Evolutionary conservation across 2,888 invertebrate species (phyloP).

Genomic region (Nemotelus pantherinus): DNA sequence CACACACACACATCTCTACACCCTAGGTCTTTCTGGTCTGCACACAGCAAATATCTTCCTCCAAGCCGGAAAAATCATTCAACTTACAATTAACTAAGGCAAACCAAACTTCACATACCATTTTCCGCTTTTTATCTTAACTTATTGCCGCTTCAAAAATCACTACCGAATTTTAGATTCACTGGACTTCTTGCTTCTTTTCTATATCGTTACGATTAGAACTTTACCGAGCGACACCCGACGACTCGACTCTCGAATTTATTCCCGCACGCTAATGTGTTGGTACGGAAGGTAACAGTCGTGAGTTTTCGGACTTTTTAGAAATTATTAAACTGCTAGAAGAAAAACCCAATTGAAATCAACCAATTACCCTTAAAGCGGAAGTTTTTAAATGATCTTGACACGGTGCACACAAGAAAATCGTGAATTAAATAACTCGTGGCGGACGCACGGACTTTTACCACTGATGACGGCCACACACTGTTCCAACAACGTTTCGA

Average conservation of each 20-base stretch:
- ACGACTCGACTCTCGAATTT: background rate
- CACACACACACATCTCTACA: slow-evolving; percentile 7
- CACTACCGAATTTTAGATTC: background rate
- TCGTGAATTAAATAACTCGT: slow-evolving; percentile 30
- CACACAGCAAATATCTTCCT: background rate
- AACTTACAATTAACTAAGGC: slow-evolving; percentile 9
- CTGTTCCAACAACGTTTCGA: slow-evolving; percentile 19
- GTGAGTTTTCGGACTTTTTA: background rate
- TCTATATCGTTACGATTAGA: no score
- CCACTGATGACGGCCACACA: slow-evolving; percentile 18
- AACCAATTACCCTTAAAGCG: no score
- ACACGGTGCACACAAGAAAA: background rate
- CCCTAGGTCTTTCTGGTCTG: background rate
- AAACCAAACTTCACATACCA: slow-evolving; percentile 34
- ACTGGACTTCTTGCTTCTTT: slow-evolving; percentile 22
- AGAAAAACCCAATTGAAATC: background rate
- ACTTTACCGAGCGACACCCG: background rate
- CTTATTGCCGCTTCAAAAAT: slow-evolving; percentile 9
- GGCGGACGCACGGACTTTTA: slow-evolving; percentile 20
- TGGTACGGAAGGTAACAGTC: background rate
- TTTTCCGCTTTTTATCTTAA: slow-evolving; percentile 40
- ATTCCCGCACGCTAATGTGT: slow-evolving; percentile 17
- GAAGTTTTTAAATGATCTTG: background rate
- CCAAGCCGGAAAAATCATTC: slow-evolving; percentile 23
- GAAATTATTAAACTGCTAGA: slow-evolving; percentile 12